Evolutionary conservation across 2,113 vertebrate genomes (phyloP), one percentile per base, ranked within the genome.

Genomic region (Ascaphus truei): DNA sequence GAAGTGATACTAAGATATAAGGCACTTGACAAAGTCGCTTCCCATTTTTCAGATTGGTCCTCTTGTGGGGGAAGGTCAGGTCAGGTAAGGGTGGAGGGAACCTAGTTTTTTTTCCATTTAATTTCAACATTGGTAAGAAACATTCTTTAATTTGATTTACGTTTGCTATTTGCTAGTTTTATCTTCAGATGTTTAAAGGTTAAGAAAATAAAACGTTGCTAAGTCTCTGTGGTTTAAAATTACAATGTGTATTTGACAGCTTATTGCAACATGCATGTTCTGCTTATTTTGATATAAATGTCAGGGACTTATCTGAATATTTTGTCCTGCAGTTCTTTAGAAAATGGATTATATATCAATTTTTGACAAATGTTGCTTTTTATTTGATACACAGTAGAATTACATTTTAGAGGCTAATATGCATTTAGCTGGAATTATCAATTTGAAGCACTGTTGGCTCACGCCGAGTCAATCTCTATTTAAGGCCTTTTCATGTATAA

Each of bases 221-320:
- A 84, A 81, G 68, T 60, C 65, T 76, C 75, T 79, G 83, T 85
- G 84, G 85, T 84, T n/a, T 83, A 81, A 83, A 87, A 85, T 79
- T 39, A 76, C 78, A 83, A 85, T 73, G 74, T 74, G 73, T 80
- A 77, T 69, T 56, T 22, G 12, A 75, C 77, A 88, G 85, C 86
- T 83, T 88, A 88, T 88, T 87, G 64, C 78, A 86, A 86, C 80
- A 78, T 79, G 76, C 74, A 80, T 78, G 75, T 86, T 77, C 64
- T 83, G 73, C 81, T 77, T 84, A 73, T 81, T 60, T 9, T 76
- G 75, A 83, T 81, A 64, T 50, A 86, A 88, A 90, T 84, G 86
- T 91, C 83, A 89, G 62, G 72, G 37, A 45, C 80, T 72, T 76
- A 77, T 73, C 75, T 78, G 84, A 85, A 82, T 81, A 84, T 86